These are phyloP conservation scores for Paratrypauchen microcephalus DNA, from an alignment of 2,797 vertebrate species.

Conservation along the genomic window DNA sequence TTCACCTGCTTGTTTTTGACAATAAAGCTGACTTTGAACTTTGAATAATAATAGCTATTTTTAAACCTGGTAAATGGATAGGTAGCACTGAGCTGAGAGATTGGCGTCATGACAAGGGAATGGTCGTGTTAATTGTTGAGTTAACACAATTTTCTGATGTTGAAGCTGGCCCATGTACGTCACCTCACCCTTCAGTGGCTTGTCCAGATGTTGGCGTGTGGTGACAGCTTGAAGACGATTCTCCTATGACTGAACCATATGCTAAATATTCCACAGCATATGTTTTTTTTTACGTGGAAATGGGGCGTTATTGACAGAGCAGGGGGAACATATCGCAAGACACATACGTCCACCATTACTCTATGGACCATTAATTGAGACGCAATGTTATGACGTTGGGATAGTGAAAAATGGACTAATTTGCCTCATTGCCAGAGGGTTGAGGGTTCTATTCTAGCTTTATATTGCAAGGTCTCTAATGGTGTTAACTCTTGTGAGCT, in stretches of 20 bases:
- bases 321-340: background rate
- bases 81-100: background rate
- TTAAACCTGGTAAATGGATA: background rate
- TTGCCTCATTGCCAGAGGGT: no score
- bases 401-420: background rate
- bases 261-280: background rate
- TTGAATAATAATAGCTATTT: background rate
- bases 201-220: background rate
- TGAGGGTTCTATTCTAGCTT: no score
- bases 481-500: no score
- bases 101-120: background rate
- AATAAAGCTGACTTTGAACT: no score
- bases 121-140: constrained; percentile 1
- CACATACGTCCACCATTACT: background rate
- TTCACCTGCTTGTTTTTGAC: no score
- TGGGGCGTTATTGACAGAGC: background rate
- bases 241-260: constrained; percentile 4
- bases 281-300: background rate
- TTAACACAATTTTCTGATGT: background rate
- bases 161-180: background rate
- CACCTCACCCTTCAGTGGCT: background rate
- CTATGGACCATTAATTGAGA: background rate
- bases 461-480: no score
- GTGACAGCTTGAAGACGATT: constrained; percentile 11
- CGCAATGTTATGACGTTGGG: background rate